A percentile compares a stretch with the other conserved stretches of the same genome.
These are phyloP conservation scores for Ennomos quercinarius DNA, from an alignment of 2,888 invertebrate genomes.

Conservation along the genomic window DNA sequence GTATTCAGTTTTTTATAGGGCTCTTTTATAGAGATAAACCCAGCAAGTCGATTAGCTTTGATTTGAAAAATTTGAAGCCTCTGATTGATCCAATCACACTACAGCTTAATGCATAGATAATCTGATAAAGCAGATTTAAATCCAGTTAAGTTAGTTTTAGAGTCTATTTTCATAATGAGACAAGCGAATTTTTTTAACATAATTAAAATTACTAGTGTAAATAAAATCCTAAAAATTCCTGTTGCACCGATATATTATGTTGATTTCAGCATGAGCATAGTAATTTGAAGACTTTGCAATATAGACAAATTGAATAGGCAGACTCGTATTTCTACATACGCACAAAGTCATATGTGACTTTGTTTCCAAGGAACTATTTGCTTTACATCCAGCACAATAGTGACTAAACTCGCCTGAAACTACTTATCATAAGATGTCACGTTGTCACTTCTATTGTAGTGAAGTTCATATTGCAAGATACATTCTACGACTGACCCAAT, in stretches of 20 bases:
- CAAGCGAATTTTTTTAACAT: neutral
- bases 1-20: too few species aligned
- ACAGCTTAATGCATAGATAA: too few species aligned
- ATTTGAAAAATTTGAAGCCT: too few species aligned
- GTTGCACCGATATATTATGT: slow-evolving; percentile 42
- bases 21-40: too few species aligned
- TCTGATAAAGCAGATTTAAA: too few species aligned
- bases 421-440: slow-evolving; percentile 13
- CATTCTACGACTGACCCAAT: slow-evolving; percentile 67
- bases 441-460: slow-evolving; percentile 16
- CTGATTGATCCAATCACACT: too few species aligned
- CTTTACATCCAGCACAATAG: slow-evolving; percentile 15
- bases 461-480: slow-evolving; percentile 65
- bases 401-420: slow-evolving; percentile 17
- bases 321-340: slow-evolving; percentile 35
- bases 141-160: too few species aligned
- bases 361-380: slow-evolving; percentile 9
- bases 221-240: slow-evolving; percentile 9
- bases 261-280: slow-evolving; percentile 42
- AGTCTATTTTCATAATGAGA: too few species aligned
- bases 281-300: slow-evolving; percentile 51
- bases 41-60: too few species aligned
- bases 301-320: slow-evolving; percentile 55
- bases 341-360: slow-evolving; percentile 7
- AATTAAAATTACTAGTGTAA: neutral